Evolutionary conservation across 1,140 invertebrate genomes (phyloP).

Genomic region (Drosophila triauraria): DNA sequence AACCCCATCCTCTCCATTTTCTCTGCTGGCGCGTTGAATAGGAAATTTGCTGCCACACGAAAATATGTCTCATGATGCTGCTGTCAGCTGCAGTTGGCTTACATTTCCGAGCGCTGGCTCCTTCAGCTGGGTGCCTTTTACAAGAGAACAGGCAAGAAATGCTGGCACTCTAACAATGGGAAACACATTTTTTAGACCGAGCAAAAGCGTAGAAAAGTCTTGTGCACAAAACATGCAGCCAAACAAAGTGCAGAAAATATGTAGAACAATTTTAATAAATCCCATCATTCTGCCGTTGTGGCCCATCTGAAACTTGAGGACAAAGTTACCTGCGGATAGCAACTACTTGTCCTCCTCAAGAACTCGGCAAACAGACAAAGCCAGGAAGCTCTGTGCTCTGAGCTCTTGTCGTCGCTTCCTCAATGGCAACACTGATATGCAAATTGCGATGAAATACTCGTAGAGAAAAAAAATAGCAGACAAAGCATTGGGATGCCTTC

Average conservation of each 20-base stretch:
- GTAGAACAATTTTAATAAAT: slow-evolving; percentile 55
- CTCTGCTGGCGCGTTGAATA: slow-evolving; percentile 25
- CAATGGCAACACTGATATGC: slow-evolving; percentile 71
- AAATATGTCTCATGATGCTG: slow-evolving; percentile 41
- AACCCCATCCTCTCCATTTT: slow-evolving; percentile 2
- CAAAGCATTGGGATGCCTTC: slow-evolving; percentile 14
- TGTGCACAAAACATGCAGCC: slow-evolving; percentile 29
- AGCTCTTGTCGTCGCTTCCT: slow-evolving; percentile 45
- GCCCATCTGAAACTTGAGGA: slow-evolving; percentile 17
- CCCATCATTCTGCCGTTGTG: slow-evolving; percentile 30
- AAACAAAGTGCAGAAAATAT: slow-evolving; percentile 40
- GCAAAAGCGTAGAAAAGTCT: slow-evolving; percentile 7
- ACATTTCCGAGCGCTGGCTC: slow-evolving; percentile 17
- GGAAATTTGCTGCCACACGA: slow-evolving; percentile 34
- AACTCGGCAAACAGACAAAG: slow-evolving; percentile 42
- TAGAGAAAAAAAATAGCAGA: slow-evolving; percentile 18
- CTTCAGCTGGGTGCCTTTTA: slow-evolving; percentile 15
- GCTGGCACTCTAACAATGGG: slow-evolving; percentile 33
- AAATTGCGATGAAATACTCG: slow-evolving; percentile 61
- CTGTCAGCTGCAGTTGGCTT: slow-evolving; percentile 48
- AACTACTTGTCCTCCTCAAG: slow-evolving; percentile 41
- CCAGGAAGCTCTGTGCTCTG: slow-evolving; percentile 25
- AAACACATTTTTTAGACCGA: slow-evolving; percentile 12
- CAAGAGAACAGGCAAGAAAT: slow-evolving; percentile 23
- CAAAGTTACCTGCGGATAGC: slow-evolving; percentile 40